Evolutionary conservation across 2,888 invertebrate genomes (phyloP).

Genomic region (Polyommatus iphigenia): DNA sequence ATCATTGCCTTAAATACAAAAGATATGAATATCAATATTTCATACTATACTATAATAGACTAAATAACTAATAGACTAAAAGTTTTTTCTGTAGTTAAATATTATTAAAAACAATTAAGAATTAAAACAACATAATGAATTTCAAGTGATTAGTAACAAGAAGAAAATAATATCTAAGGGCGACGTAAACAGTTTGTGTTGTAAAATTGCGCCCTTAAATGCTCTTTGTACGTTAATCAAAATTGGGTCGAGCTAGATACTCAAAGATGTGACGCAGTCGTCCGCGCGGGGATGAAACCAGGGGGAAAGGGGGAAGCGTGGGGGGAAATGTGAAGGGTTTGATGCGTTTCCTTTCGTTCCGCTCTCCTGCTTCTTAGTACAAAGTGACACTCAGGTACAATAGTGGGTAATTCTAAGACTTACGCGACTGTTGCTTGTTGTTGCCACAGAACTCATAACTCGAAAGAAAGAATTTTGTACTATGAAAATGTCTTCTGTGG

Average conservation of each 20-base stretch:
- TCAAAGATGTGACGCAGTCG: constrained; percentile 20
- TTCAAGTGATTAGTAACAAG: not conserved
- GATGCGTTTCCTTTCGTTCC: constrained; percentile 28
- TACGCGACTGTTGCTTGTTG: not conserved
- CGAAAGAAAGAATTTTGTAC: not conserved
- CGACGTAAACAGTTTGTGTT: not conserved
- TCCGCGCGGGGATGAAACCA: not conserved
- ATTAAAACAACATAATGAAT: not conserved
- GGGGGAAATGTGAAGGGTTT: not conserved
- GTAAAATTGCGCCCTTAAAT: constrained; percentile 13
- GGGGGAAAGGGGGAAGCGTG: not conserved
- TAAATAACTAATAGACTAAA: too few relatives aligned
- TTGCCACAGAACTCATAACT: not conserved
- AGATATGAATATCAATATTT: constrained; percentile 15
- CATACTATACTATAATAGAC: too few relatives aligned
- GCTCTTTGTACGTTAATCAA: constrained; percentile 25
- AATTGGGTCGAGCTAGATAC: constrained; percentile 29
- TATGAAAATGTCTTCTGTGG: not conserved
- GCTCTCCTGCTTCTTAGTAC: constrained; percentile 7
- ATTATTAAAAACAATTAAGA: too few relatives aligned
- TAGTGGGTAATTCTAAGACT: not conserved
- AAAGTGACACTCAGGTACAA: not conserved
- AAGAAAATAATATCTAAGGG: not conserved
- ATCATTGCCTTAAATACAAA: not conserved
- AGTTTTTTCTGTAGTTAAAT: too few relatives aligned